Evolutionary conservation across 2,797 vertebrate genomes (phyloP).

Genomic region (Dermochelys coriacea): DNA sequence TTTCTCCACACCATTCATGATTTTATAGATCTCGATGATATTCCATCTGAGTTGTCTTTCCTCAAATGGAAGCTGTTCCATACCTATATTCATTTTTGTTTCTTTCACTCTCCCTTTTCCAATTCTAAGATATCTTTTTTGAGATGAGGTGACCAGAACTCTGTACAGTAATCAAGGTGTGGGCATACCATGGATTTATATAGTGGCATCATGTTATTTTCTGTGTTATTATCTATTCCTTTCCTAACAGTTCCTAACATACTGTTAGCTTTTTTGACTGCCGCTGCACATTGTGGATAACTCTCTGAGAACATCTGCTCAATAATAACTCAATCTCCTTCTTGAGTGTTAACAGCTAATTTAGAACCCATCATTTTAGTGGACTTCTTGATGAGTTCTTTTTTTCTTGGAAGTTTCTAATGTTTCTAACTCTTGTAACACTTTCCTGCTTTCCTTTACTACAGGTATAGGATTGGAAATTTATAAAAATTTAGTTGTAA

Average conservation of each 20-base stretch:
- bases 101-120: neutral
- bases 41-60: neutral
- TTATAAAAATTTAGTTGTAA: neutral
- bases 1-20: neutral
- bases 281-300: neutral
- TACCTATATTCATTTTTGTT: neutral
- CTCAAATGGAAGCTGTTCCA: neutral
- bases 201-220: neutral
- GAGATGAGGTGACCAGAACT: neutral
- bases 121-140: neutral
- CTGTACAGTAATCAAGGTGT: neutral
- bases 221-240: neutral
- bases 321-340: neutral
- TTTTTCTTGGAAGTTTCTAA: too few relatives aligned
- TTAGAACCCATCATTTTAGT: neutral
- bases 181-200: neutral
- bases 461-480: neutral
- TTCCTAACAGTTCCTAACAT: neutral
- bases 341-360: neutral
- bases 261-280: neutral
- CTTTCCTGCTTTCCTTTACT: rapidly evolving
- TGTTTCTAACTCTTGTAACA: neutral
- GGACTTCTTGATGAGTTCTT: neutral
- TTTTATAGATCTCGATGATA: neutral
- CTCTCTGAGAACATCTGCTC: neutral